phyloP scores from a whole-genome alignment of 2,113 vertebrate species.

The Colaptes auratus region DNA sequence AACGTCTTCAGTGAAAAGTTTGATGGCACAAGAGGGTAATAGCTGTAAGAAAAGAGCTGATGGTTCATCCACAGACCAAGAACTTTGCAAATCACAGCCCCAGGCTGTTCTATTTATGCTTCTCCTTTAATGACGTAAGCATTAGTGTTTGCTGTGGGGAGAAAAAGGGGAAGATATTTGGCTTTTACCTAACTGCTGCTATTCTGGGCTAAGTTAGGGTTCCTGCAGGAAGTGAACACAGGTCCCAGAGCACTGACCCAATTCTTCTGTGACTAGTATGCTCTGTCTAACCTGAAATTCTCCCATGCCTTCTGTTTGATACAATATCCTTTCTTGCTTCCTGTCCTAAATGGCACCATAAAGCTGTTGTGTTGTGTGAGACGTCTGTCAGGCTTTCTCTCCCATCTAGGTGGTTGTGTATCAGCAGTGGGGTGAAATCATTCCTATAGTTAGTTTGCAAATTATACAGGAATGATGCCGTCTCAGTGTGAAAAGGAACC shows the following conservation, averaged over 20 bases:
- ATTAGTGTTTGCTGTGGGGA: background rate
- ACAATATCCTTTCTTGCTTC: constrained; percentile 58
- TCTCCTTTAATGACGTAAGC: constrained; percentile 20
- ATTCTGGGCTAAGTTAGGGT: constrained; percentile 18
- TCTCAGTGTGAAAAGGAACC: background rate
- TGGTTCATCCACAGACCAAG: background rate
- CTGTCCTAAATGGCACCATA: background rate
- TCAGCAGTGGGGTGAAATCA: constrained; percentile 11
- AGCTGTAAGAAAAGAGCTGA: background rate
- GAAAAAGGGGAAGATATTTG: constrained; percentile 38
- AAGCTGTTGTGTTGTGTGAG: constrained; percentile 1
- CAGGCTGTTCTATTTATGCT: constrained; percentile 31
- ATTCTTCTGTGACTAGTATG: constrained; percentile 31
- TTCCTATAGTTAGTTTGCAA: constrained; percentile 17
- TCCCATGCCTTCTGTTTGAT: constrained; percentile 59
- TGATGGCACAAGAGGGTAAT: background rate
- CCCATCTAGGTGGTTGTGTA: background rate
- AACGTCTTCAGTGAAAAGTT: background rate
- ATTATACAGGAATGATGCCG: background rate
- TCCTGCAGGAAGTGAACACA: constrained; percentile 46
- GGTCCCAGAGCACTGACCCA: constrained; percentile 34
- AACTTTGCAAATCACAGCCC: constrained; percentile 25
- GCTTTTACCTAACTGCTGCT: constrained; percentile 49
- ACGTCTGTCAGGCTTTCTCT: background rate
- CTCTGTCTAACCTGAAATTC: constrained; percentile 48